A percentile compares a stretch with the other conserved stretches of the same genome.
phyloP scores from a whole-genome alignment of 2,113 vertebrate species.

The Cercocebus atys region DNA sequence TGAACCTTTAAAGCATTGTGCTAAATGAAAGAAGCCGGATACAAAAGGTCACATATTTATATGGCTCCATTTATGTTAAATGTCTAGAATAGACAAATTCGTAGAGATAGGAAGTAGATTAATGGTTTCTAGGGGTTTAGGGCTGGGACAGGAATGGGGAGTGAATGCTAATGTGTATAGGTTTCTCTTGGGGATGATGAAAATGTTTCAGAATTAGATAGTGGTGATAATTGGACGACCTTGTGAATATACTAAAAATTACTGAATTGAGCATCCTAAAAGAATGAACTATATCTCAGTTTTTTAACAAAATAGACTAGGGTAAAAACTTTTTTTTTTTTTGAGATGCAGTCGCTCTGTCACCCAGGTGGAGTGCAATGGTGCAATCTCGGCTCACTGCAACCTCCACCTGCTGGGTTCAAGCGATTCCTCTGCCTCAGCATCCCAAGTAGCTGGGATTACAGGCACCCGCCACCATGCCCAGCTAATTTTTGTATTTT shows the following conservation, averaged over 20 bases:
- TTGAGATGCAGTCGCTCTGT: background rate
- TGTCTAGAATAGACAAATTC: constrained; percentile 18
- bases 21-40: constrained; percentile 3
- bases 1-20: background rate
- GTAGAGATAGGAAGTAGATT: background rate
- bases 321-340: background rate
- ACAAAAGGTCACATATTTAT: background rate
- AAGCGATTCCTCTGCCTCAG: background rate
- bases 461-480: background rate
- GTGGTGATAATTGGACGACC: background rate
- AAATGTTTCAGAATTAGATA: constrained; percentile 5
- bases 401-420: too few species aligned
- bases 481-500: background rate
- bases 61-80: background rate
- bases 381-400: too few species aligned
- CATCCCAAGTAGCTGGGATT: background rate
- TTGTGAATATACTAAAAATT: background rate
- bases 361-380: too few species aligned
- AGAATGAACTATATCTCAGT: background rate
- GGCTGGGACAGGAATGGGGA: background rate
- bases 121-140: background rate
- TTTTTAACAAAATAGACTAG: background rate
- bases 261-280: background rate
- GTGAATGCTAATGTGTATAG: background rate
- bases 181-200: background rate